Percentiles rank a stretch among this genome's conserved stretches.
Evolutionary conservation across 2,888 invertebrate species (phyloP).

Genomic region (Dicroscelio sp.): DNA sequence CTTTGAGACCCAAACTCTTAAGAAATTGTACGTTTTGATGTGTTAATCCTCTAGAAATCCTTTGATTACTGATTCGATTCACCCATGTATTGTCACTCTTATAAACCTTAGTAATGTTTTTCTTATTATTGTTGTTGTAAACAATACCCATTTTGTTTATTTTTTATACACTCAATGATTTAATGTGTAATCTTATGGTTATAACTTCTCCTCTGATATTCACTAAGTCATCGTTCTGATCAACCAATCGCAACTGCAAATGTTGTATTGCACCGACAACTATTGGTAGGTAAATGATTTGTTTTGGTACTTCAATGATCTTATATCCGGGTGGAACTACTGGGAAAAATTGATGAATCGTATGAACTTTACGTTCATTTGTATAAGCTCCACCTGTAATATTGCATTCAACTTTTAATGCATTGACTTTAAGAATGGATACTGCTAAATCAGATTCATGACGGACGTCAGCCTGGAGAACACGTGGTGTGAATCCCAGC

Average conservation of each 20-base stretch:
- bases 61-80: conserved; percentile 17
- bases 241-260: conserved; percentile 81
- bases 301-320: conserved; percentile 86
- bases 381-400: conserved; percentile 52
- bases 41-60: conserved; percentile 50
- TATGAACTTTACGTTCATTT: conserved; percentile 43
- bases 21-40: conserved; percentile 67
- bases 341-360: conserved; percentile 63
- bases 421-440: conserved; percentile 47
- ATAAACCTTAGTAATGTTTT: conserved; percentile 43
- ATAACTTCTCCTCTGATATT: conserved; percentile 82
- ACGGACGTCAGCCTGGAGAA: conserved; percentile 38
- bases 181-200: conserved; percentile 80
- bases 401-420: conserved; percentile 63
- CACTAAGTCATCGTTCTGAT: conserved; percentile 80
- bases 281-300: conserved; percentile 82
- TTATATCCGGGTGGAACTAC: conserved; percentile 87
- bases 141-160: conserved; percentile 70
- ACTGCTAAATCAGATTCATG: conserved; percentile 48
- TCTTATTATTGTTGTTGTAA: conserved; percentile 6
- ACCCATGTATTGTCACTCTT: conserved; percentile 35
- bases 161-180: conserved; percentile 37
- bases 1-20: conserved; percentile 66
- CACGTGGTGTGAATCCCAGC: conserved; percentile 45
- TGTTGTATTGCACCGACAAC: conserved; percentile 72